Evolutionary conservation across 2,888 invertebrate genomes (phyloP).

Genomic region (Dinocampus coccinellae): DNA sequence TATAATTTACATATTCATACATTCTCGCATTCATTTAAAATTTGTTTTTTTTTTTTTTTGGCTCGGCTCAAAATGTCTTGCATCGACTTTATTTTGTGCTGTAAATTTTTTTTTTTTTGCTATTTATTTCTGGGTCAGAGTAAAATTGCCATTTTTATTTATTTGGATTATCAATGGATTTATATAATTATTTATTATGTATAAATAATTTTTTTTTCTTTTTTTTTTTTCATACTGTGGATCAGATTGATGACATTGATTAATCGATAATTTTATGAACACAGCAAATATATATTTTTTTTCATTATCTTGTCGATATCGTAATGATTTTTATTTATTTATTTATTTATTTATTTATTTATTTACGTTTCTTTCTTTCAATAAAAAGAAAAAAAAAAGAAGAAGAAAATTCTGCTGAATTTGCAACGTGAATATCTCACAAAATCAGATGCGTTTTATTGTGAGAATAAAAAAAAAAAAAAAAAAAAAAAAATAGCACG

Average conservation of each 20-base stretch:
- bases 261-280: too few relatives aligned
- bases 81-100: not conserved
- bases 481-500: not conserved
- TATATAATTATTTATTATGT: not conserved
- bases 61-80: not conserved
- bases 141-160: not conserved
- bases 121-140: not conserved
- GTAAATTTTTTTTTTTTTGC: not conserved
- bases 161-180: not conserved
- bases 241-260: too few relatives aligned
- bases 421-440: not conserved
- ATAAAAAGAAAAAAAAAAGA: not conserved
- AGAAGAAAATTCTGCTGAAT: not conserved
- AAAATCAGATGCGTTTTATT: not conserved
- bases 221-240: not conserved
- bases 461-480: not conserved
- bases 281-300: too few relatives aligned
- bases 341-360: not conserved
- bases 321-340: not conserved
- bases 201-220: not conserved
- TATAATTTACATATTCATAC: conserved; percentile 19
- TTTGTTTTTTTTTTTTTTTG: conserved; percentile 2
- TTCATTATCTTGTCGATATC: not conserved
- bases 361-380: not conserved
- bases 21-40: not conserved